Evolutionary conservation across 2,888 invertebrate genomes (phyloP).

Genomic region (Callyntrura sp.): DNA sequence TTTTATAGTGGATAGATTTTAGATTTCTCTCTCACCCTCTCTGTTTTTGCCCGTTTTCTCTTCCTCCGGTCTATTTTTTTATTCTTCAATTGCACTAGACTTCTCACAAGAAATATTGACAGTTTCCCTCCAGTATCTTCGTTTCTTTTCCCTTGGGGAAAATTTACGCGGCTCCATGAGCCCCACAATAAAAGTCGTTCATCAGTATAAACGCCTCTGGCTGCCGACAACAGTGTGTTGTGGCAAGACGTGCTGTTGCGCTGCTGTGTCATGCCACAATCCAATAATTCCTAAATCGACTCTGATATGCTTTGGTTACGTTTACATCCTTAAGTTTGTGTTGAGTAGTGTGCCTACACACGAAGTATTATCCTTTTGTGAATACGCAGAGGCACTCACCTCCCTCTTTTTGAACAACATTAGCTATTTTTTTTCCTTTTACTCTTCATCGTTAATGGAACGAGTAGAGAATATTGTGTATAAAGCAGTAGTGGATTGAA

Average conservation of each 20-base stretch:
- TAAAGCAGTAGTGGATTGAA: conserved; percentile 51
- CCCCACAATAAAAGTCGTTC: conserved; percentile 75
- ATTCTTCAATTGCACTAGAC: not conserved
- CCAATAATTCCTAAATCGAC: conserved; percentile 72
- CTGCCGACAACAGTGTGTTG: conserved; percentile 50
- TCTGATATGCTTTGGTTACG: conserved; percentile 52
- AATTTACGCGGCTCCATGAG: conserved; percentile 77
- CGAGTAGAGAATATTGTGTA: conserved; percentile 14
- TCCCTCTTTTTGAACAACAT: no score
- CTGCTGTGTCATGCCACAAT: conserved; percentile 64
- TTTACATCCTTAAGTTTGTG: conserved; percentile 39
- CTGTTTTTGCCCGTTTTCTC: not conserved
- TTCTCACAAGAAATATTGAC: conserved; percentile 69
- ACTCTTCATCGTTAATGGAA: conserved; percentile 20
- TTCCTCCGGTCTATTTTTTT: not conserved
- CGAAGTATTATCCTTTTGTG: conserved; percentile 19
- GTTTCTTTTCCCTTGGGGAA: conserved; percentile 74
- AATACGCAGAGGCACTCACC: conserved; percentile 13
- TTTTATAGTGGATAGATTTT: not conserved
- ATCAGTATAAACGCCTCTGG: conserved; percentile 74
- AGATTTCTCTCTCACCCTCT: not conserved
- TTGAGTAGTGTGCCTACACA: not conserved
- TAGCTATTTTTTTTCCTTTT: not conserved
- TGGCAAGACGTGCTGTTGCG: conserved; percentile 28
- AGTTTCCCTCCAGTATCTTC: conserved; percentile 65